These are phyloP conservation scores for Branchellion lobata DNA, from an alignment of 2,888 invertebrate species.

Conservation along the genomic window DNA sequence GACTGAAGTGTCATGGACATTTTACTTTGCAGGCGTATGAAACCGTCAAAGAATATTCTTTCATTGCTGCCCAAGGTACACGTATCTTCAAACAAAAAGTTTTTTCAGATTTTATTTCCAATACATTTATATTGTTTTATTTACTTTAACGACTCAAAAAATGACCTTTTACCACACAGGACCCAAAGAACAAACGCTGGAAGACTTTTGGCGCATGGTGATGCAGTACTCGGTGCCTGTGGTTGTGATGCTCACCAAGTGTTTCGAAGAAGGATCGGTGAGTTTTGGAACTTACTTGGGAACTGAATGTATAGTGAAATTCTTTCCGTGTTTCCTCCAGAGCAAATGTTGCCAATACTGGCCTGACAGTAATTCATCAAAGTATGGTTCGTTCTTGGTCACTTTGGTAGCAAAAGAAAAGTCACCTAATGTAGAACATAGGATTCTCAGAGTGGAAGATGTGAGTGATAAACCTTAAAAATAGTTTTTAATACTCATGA, in stretches of 20 bases:
- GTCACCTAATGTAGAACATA: too few species aligned
- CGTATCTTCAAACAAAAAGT: too few species aligned
- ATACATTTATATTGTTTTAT: background rate
- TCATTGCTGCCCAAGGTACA: constrained; percentile 35
- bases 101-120: background rate
- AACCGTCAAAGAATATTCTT: background rate
- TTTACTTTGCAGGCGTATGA: background rate
- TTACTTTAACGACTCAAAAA: too few species aligned
- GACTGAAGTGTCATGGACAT: background rate
- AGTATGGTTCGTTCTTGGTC: constrained; percentile 8
- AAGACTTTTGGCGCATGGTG: constrained; percentile 95
- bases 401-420: background rate
- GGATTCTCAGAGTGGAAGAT: too few species aligned
- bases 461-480: too few species aligned
- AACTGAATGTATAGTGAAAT: background rate
- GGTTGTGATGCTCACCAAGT: constrained; percentile 95
- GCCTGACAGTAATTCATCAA: background rate
- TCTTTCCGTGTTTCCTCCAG: too few species aligned
- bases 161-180: too few species aligned
- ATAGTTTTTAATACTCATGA: background rate
- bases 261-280: constrained; percentile 86
- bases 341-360: constrained; percentile 44
- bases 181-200: constrained; percentile 71
- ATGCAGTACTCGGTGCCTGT: constrained; percentile 92
- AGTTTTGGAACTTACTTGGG: constrained; percentile 51